Percentiles rank a stretch among this genome's conserved stretches.
These are phyloP conservation scores for Pogonophryne albipinna DNA, from an alignment of 2,797 vertebrate species.

Conservation along the genomic window DNA sequence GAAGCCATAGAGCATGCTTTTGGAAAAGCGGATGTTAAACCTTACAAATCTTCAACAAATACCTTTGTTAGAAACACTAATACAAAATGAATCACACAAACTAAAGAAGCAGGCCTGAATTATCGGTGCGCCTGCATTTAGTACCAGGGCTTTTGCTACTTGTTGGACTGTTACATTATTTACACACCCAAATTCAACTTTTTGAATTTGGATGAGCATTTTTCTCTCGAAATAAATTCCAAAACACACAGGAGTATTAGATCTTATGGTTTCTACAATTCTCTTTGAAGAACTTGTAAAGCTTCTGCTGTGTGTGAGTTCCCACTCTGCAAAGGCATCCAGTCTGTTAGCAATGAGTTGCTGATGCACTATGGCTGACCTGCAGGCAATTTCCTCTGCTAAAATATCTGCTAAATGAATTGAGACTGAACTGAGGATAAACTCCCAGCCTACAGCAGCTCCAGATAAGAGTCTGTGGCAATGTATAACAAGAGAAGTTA, in stretches of 20 bases:
- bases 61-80: background rate
- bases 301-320: slow-evolving; percentile 4
- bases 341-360: slow-evolving; percentile 38
- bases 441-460: slow-evolving; percentile 41
- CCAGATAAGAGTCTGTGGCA: slow-evolving; percentile 29
- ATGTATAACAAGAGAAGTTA: slow-evolving; percentile 36
- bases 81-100: background rate
- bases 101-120: background rate
- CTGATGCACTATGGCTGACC: slow-evolving; percentile 53
- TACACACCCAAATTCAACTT: background rate
- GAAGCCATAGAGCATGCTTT: background rate
- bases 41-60: background rate
- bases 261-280: slow-evolving; percentile 21
- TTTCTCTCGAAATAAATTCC: background rate
- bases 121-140: background rate
- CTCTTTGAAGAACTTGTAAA: slow-evolving; percentile 21
- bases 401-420: slow-evolving; percentile 58
- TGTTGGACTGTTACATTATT: background rate
- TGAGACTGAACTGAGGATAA: slow-evolving; percentile 48
- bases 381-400: slow-evolving; percentile 46
- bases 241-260: background rate
- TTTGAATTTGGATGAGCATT: slow-evolving; percentile 4
- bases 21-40: background rate
- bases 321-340: slow-evolving; percentile 15
- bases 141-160: background rate